Conservation (phyloP, 2,113 vertebrate genomes). For the Elgaria multicarinata region DNA sequence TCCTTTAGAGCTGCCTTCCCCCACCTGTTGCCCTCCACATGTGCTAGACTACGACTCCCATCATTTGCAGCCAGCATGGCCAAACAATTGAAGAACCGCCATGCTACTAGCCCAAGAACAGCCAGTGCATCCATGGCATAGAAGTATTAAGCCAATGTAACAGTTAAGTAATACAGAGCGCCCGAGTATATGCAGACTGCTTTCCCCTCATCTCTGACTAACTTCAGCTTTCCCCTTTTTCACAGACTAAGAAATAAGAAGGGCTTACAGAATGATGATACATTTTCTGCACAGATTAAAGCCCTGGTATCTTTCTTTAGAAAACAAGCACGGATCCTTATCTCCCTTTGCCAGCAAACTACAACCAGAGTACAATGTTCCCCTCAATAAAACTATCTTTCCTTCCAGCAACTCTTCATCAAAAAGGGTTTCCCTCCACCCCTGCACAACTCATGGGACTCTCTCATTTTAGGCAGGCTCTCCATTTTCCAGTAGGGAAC, state of each 20-base stretch:
- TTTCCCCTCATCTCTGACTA: no score
- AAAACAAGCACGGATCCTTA: not conserved
- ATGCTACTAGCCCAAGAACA: not conserved
- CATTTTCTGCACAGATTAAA: not conserved
- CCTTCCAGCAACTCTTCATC: not conserved
- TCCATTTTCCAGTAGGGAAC: no score
- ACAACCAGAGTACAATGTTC: not conserved
- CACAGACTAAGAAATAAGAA: not conserved
- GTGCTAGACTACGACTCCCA: no score
- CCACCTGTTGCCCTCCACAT: no score
- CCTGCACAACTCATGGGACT: no score
- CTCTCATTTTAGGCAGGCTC: no score
- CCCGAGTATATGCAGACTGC: not conserved
- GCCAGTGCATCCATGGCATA: not conserved
- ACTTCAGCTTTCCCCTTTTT: not conserved
- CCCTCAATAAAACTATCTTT: not conserved
- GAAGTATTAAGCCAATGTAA: no score
- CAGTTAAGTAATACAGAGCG: no score
- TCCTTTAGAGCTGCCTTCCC: no score
- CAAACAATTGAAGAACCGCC: not conserved
- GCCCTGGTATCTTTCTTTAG: not conserved
- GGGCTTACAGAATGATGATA: not conserved
- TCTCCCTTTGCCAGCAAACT: not conserved
- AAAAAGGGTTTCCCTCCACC: not conserved
- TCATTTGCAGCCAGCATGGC: no score